These are phyloP conservation scores for Rafetus swinhoei DNA, from an alignment of 2,113 vertebrate genomes.

Conservation along the genomic window DNA sequence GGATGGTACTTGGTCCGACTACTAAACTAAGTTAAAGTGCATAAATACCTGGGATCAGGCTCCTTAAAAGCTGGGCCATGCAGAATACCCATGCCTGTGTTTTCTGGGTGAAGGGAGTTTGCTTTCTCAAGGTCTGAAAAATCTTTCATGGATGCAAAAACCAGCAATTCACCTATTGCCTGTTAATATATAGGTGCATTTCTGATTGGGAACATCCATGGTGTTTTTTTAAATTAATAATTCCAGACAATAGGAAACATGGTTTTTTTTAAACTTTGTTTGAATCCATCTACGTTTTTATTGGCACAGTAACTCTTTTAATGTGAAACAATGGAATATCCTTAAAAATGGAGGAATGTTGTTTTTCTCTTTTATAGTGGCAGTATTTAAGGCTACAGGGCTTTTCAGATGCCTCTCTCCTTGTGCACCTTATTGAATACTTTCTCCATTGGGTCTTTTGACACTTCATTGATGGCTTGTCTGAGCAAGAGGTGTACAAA, in stretches of 20 bases:
- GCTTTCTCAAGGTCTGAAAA: not conserved
- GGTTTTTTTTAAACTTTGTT: rapidly evolving
- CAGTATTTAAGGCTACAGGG: not conserved
- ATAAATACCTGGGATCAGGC: not conserved
- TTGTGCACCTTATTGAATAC: not conserved
- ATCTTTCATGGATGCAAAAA: not conserved
- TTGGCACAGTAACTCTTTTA: not conserved
- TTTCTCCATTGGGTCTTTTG: not conserved
- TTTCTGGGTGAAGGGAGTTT: not conserved
- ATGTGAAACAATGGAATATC: not conserved
- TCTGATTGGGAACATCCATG: not conserved
- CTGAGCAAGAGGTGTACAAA: not conserved
- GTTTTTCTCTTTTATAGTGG: not conserved
- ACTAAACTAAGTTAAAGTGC: not conserved
- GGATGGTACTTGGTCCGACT: not conserved
- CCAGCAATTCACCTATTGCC: not conserved
- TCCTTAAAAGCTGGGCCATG: not conserved
- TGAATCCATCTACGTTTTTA: not conserved
- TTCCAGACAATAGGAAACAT: not conserved
- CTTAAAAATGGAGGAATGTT: not conserved
- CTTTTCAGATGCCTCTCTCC: not conserved
- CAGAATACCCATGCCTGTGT: not conserved
- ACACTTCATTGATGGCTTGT: not conserved
- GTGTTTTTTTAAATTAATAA: not conserved
- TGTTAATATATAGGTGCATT: not conserved